A percentile compares a stretch with the other conserved stretches of the same genome.
These are phyloP conservation scores for Pristionchus maxplancki DNA, from an alignment of 2,888 invertebrate species.

Conservation along the genomic window DNA sequence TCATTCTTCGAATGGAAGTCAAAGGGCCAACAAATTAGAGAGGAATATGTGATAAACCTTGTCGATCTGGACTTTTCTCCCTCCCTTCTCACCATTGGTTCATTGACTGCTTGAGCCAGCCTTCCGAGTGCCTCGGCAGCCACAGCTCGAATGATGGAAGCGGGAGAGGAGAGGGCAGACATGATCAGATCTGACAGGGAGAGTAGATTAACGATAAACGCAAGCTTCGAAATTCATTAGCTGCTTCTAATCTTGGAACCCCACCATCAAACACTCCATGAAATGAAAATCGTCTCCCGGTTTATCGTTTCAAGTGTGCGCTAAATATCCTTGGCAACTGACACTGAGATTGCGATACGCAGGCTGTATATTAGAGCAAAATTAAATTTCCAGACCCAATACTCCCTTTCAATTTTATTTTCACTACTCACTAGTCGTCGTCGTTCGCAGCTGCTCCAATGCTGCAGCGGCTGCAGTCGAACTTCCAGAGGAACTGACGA, in stretches of 20 bases:
- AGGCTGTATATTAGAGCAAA: too few relatives aligned
- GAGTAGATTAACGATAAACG: too few relatives aligned
- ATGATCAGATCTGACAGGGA: constrained; percentile 71
- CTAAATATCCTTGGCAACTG: background rate
- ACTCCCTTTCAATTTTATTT: too few relatives aligned
- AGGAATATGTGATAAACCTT: too few relatives aligned
- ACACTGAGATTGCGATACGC: background rate
- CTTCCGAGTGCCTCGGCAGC: constrained; percentile 95
- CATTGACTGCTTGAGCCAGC: constrained; percentile 91
- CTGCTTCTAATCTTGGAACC: too few relatives aligned
- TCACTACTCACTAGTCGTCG: constrained; percentile 7
- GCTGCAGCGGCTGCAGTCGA: constrained; percentile 9
- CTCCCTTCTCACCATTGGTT: constrained; percentile 81
- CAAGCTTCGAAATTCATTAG: too few relatives aligned
- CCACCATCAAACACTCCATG: too few relatives aligned
- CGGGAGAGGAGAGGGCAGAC: constrained; percentile 79
- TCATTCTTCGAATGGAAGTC: too few relatives aligned
- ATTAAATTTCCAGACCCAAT: too few relatives aligned
- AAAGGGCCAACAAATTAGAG: too few relatives aligned
- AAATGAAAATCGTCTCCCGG: background rate
- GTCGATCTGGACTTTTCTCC: too few relatives aligned
- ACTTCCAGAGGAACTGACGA: background rate
- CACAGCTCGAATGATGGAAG: constrained; percentile 89
- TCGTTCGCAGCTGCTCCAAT: constrained; percentile 18
- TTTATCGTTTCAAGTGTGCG: background rate